Conservation (phyloP, 2,888 invertebrate genomes). For the Thelaira solivaga region DNA sequence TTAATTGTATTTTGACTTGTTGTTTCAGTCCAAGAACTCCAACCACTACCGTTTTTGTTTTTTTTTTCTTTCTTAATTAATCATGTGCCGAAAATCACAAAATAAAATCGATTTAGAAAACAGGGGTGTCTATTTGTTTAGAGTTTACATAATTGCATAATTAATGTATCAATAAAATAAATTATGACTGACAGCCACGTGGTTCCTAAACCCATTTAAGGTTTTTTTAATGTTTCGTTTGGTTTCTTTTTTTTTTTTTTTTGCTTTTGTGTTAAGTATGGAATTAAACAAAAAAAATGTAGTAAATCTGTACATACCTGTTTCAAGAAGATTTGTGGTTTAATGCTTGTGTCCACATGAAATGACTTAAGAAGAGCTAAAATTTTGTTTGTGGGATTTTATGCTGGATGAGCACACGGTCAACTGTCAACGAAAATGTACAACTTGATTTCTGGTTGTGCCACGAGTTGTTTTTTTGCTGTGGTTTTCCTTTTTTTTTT, state of each 20-base stretch:
- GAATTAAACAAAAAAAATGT: too few relatives aligned
- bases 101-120: too few relatives aligned
- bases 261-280: neutral
- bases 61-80: too few relatives aligned
- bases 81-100: too few relatives aligned
- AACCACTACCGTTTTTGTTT: too few relatives aligned
- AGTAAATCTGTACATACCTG: slow-evolving; percentile 27
- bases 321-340: neutral
- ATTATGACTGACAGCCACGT: slow-evolving; percentile 33
- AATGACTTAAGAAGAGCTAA: slow-evolving; percentile 19
- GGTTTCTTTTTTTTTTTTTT: neutral
- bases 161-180: neutral
- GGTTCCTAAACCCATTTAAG: slow-evolving; percentile 37
- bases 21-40: too few relatives aligned
- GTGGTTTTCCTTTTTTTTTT: neutral
- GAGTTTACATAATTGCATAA: slow-evolving; percentile 24
- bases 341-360: slow-evolving; percentile 11
- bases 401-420: slow-evolving; percentile 58
- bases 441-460: slow-evolving; percentile 43
- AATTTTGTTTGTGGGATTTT: slow-evolving; percentile 46
- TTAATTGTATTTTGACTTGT: too few relatives aligned
- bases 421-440: slow-evolving; percentile 52
- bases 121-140: neutral
- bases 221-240: neutral
- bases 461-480: neutral